Evolutionary conservation across 2,797 vertebrate genomes (phyloP), one percentile per base, ranked within the genome.

Genomic region (Melanotaenia maccullochi): DNA sequence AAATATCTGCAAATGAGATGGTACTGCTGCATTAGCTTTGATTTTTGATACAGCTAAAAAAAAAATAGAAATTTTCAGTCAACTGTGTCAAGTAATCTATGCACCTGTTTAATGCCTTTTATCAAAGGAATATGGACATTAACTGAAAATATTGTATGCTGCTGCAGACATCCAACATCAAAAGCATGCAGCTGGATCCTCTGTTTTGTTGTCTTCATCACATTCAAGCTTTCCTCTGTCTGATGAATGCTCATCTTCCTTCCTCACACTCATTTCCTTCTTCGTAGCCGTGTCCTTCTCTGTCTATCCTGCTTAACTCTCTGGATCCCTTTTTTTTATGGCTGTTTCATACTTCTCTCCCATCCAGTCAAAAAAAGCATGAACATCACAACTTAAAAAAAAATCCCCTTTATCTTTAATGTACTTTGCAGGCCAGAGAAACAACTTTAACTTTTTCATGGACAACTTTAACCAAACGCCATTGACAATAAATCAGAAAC

Each of bases 231-330:
- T 47, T 54, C 9, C 30, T 33, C 5, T 54, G 12, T 47, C 42
- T 65, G 52, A 64, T 71, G 28, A 32, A 57, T 55, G 54, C 24
- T 33, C 54, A 20, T 51, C 24, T 38, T 51, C 32, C 40, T 58
- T 42, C 24, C 32, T 33, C 25, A 3, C 44, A 40, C 3, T 59
- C 5, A 58, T 72, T 65, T 72, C 32, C 38, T 72, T 58, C 55
- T 59, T 47, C 54, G 51, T 18, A 38, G 42, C 52, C 32, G n/a
- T 65, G 20, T 38, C 22, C 25, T 55, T 55, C 5, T 28, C 24
- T 59, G 32, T 56, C 22, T 51, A 3, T 58, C 54, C 11, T 18
- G n/a, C 38, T 22, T 47, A 32, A 35, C 30, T 47, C 20, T 69
- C 24, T 12, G 18, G 20, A 12, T 42, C 54, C 30, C 18, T 58